Conservation (phyloP, 2,797 vertebrate species). For the Varecia variegata region DNA sequence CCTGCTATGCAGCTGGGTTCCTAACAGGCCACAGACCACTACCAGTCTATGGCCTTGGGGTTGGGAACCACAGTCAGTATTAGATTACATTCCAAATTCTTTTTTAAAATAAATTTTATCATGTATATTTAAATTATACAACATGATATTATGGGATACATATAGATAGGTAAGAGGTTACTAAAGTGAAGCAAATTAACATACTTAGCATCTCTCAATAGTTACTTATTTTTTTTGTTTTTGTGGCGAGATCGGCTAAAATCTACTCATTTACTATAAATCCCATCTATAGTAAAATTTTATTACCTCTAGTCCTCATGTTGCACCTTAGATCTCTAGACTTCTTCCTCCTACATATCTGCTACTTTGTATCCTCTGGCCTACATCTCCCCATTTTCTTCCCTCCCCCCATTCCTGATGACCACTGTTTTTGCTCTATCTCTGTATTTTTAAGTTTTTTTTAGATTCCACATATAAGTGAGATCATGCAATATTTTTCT, state of each 20-base stretch:
- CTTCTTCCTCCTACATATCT: too few relatives aligned
- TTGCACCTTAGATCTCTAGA: neutral
- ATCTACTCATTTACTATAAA: neutral
- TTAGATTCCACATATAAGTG: neutral
- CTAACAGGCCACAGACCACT: too few relatives aligned
- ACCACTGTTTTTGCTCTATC: neutral
- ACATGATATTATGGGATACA: neutral
- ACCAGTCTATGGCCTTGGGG: too few relatives aligned
- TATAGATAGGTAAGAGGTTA: neutral
- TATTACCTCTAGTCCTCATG: neutral
- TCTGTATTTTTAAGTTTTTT: neutral
- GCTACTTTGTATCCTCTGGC: neutral
- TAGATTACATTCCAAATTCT: neutral
- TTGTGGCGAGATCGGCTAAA: neutral
- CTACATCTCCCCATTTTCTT: too few relatives aligned
- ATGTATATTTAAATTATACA: neutral
- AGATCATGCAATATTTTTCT: neutral
- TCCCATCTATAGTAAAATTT: neutral
- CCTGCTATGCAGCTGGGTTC: too few relatives aligned
- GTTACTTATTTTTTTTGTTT: neutral
- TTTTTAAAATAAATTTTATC: neutral
- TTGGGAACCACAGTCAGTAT: too few relatives aligned
- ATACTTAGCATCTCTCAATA: neutral
- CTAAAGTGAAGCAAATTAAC: neutral
- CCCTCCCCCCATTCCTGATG: too few relatives aligned